Evolutionary conservation across 2,113 vertebrate genomes (phyloP), one percentile per base, ranked within the genome.

Genomic region (Petrocephalus zakoni): DNA sequence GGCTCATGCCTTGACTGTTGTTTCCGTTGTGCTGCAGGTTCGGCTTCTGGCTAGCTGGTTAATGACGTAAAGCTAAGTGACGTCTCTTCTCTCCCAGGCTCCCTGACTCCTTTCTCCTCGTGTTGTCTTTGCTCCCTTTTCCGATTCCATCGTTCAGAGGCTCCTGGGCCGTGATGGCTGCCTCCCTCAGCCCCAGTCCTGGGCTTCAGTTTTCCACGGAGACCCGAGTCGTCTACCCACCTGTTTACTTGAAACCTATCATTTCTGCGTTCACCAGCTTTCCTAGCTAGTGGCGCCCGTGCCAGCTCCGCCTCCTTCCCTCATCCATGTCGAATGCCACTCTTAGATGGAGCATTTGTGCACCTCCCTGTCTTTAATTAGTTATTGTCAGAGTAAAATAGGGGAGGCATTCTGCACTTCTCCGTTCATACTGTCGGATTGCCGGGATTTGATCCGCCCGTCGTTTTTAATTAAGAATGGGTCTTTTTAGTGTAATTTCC

Each of bases 321-420:
- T 92, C 2, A 88, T 46, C 92, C 92, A 92, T 90, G 93, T 92
- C 92, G 92, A 94, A 92, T 93, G 92, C 91, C 89, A 19, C 92
- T 89, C 89, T 34, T 89, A 93, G 90, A 91, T 92, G 90, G 91
- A 75, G 89, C 90, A 93, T 94, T 91, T 91, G 89, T 93, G 75
- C 42, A 85, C 92, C 91, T 91, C 46, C 90, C 92, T 83, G 89
- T 90, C 87, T 92, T 92, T 93, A 93, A 95, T 95, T 94, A 94
- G 92, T 93, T 91, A 93, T 91, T 93, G 93, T 93, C 91, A 91
- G 89, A 90, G 94, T 93, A 93, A 92, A 94, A 93, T 93, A 92
- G 90, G 91, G 37, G 61, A 86, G 89, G 29, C n/a, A 34, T 34
- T 52, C 25, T 4, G 25, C 29, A 15, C 47, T 53, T 34, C 61